These are phyloP conservation scores for Conus canariensis DNA, from an alignment of 2,888 invertebrate species.

Conservation along the genomic window DNA sequence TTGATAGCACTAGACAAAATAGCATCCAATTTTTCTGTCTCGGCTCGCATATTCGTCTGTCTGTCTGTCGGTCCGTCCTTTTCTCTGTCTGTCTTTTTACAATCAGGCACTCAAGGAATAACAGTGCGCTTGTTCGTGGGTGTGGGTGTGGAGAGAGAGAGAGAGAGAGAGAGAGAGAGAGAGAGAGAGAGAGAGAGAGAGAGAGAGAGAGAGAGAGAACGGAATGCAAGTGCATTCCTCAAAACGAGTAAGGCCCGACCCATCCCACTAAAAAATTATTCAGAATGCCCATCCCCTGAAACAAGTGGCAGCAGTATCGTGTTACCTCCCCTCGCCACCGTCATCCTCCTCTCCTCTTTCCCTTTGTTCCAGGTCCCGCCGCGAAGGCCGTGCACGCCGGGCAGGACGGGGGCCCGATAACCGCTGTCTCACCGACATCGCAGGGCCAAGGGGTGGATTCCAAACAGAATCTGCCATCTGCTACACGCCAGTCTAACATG, in stretches of 20 bases:
- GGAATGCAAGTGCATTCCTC: not conserved
- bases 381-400: not conserved
- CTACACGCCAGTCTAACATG: not conserved
- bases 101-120: too few relatives aligned
- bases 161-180: not conserved
- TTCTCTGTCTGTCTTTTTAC: too few relatives aligned
- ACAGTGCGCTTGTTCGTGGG: too few relatives aligned
- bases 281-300: not conserved
- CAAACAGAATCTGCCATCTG: not conserved
- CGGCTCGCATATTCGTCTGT: too few relatives aligned
- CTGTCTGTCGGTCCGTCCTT: too few relatives aligned
- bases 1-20: too few relatives aligned
- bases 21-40: too few relatives aligned
- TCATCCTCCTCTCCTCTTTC: not conserved
- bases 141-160: too few relatives aligned
- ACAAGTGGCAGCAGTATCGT: not conserved
- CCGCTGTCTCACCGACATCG: not conserved
- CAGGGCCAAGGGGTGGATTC: not conserved
- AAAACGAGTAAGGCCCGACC: not conserved
- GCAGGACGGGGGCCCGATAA: not conserved
- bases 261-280: not conserved
- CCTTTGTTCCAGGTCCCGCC: slow-evolving; percentile 20
- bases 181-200: not conserved
- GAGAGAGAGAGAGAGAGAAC: not conserved
- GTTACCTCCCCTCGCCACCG: not conserved